These are phyloP conservation scores for Catharus ustulatus DNA, from an alignment of 2,797 vertebrate genomes.

Conservation along the genomic window DNA sequence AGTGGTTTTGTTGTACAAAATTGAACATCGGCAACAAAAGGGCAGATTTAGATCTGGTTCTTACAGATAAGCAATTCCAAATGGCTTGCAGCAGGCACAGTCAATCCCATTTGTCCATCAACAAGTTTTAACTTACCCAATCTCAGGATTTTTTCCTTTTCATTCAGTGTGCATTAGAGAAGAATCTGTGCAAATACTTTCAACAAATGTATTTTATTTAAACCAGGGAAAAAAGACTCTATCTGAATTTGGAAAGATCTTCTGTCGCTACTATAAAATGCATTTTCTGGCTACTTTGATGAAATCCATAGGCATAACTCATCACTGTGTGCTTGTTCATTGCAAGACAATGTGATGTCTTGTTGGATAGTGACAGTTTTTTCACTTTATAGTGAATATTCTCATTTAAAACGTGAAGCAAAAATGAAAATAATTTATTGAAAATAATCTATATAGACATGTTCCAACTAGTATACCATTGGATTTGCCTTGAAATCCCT, in stretches of 20 bases:
- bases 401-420: background rate
- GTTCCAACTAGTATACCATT: background rate
- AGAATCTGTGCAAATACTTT: background rate
- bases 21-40: background rate
- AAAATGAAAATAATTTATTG: background rate
- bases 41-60: background rate
- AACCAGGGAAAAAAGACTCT: accelerated
- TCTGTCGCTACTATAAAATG: background rate
- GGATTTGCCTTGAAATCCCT: background rate
- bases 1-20: background rate
- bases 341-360: background rate
- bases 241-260: background rate
- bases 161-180: background rate
- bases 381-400: background rate
- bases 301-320: background rate
- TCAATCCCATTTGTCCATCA: background rate
- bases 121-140: background rate
- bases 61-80: background rate
- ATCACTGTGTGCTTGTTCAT: background rate
- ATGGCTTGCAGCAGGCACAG: background rate
- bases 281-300: background rate
- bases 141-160: background rate
- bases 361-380: background rate
- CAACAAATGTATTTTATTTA: background rate
- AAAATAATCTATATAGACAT: background rate